These are phyloP conservation scores for Agrotis ipsilon DNA, from an alignment of 2,888 invertebrate species.

Conservation along the genomic window DNA sequence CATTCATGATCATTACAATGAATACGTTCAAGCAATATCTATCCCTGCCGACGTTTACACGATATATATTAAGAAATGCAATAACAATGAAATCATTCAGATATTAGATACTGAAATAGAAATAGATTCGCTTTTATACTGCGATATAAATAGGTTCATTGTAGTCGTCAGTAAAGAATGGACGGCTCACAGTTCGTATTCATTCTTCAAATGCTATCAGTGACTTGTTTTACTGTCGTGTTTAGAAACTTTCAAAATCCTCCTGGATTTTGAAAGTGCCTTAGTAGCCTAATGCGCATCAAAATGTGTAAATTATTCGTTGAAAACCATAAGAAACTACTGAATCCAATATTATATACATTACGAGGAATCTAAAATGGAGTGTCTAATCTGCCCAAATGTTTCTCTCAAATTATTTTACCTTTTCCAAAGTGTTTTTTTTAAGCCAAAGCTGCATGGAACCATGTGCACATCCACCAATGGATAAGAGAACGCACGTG, in stretches of 20 bases:
- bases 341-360: background rate
- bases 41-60: slow-evolving; percentile 31
- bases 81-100: slow-evolving; percentile 52
- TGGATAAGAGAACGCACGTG: slow-evolving; percentile 62
- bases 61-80: slow-evolving; percentile 48
- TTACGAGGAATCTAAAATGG: background rate
- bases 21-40: slow-evolving; percentile 9
- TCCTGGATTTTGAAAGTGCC: background rate
- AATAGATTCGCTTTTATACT: slow-evolving; percentile 57
- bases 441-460: slow-evolving; percentile 12
- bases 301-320: background rate
- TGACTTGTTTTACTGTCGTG: background rate
- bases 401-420: background rate
- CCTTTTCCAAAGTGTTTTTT: background rate
- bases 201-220: slow-evolving; percentile 13
- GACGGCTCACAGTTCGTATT: slow-evolving; percentile 13
- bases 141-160: slow-evolving; percentile 53
- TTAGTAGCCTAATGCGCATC: background rate
- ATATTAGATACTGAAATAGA: slow-evolving; percentile 42
- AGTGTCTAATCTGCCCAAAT: background rate
- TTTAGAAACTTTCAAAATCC: background rate
- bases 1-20: slow-evolving; percentile 20
- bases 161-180: slow-evolving; percentile 39
- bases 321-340: background rate
- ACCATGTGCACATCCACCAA: slow-evolving; percentile 46